Evolutionary conservation across 1,140 invertebrate genomes (phyloP).

Genomic region (Caligus rogercresseyi): DNA sequence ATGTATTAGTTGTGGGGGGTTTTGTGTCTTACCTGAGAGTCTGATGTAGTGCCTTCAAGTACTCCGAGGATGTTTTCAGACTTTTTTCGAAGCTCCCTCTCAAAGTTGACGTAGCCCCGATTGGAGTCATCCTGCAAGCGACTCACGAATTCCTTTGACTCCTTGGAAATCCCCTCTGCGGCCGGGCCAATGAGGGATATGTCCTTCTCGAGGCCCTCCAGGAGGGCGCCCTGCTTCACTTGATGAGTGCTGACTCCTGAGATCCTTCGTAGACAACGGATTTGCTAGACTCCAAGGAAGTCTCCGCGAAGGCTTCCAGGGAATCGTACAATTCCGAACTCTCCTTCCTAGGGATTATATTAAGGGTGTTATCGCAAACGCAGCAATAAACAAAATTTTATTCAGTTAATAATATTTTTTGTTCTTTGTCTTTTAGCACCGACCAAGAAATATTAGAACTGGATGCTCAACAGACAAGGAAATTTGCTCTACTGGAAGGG

Average conservation of each 20-base stretch:
- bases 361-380: too few species aligned
- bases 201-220: not conserved
- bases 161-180: not conserved
- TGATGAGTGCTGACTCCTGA: not conserved
- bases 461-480: too few species aligned
- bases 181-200: not conserved
- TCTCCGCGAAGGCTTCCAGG: not conserved
- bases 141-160: not conserved
- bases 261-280: not conserved
- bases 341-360: too few species aligned
- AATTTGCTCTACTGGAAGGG: too few species aligned
- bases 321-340: not conserved
- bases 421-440: too few species aligned
- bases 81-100: not conserved
- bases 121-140: not conserved
- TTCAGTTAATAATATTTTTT: too few species aligned
- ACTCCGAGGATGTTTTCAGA: not conserved
- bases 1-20: too few species aligned
- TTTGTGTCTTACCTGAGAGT: not conserved
- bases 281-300: not conserved
- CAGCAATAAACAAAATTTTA: too few species aligned
- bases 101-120: not conserved
- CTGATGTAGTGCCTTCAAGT: not conserved
- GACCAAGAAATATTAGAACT: too few species aligned
- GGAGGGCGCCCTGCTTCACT: not conserved